Evolutionary conservation across 2,797 vertebrate species (phyloP).

Genomic region (Crocidura indochinensis): DNA sequence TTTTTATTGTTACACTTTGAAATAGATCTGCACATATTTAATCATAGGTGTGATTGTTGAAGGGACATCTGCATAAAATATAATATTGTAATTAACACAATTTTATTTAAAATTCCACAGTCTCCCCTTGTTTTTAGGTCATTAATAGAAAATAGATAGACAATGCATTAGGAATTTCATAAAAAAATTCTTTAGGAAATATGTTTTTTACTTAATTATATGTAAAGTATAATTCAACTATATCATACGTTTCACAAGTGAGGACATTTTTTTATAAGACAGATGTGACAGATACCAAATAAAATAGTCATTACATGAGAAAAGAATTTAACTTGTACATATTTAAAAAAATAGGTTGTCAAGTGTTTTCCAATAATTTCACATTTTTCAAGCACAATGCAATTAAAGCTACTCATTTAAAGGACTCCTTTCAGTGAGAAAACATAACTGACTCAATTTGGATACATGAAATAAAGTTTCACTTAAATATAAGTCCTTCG

Average conservation of each 20-base stretch:
- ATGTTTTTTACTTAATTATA: slow-evolving; percentile 55
- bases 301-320: slow-evolving; percentile 46
- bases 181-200: slow-evolving; percentile 69
- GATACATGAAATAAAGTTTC: slow-evolving; percentile 30
- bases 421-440: slow-evolving; percentile 42
- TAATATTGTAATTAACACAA: slow-evolving; percentile 63
- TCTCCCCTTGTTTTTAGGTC: slow-evolving; percentile 66
- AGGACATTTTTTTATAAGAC: slow-evolving; percentile 62
- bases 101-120: slow-evolving; percentile 65
- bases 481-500: slow-evolving; percentile 31
- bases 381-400: slow-evolving; percentile 59
- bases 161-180: slow-evolving; percentile 71
- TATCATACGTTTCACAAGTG: slow-evolving; percentile 61
- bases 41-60: slow-evolving; percentile 35
- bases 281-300: slow-evolving; percentile 67
- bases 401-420: slow-evolving; percentile 65
- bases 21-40: slow-evolving; percentile 33
- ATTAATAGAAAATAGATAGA: slow-evolving; percentile 73
- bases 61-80: slow-evolving; percentile 53
- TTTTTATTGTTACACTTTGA: background rate
- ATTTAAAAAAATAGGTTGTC: slow-evolving; percentile 48
- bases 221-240: slow-evolving; percentile 28
- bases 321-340: slow-evolving; percentile 65
- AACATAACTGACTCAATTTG: slow-evolving; percentile 38
- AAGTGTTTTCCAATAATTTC: slow-evolving; percentile 54